Evolutionary conservation across 2,113 vertebrate genomes (phyloP), one percentile per base, ranked within the genome.

Genomic region (Helogale parvula): DNA sequence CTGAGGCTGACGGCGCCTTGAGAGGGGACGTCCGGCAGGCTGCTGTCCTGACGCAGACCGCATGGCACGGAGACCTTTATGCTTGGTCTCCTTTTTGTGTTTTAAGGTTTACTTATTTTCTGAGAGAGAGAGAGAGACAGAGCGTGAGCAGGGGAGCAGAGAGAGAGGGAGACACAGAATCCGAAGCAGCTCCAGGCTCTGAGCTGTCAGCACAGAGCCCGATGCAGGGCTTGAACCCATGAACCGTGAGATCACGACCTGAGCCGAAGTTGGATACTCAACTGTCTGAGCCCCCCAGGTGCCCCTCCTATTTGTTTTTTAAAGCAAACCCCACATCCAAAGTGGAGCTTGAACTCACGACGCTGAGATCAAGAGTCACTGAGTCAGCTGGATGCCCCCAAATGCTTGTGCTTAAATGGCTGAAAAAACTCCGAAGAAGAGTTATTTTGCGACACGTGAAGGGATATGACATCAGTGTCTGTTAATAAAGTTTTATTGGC

Each of bases 1-100:
- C 16, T 31, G n/a, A 29, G 27, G 41, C 2, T 1, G 10, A 12
- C 23, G 4, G 27, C 33, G 1, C 38, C 21, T 23, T 16, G 4
- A 38, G 60, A 25, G 13, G 50, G 29, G 3, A 0, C 2, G 38
- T 29, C 33, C 41, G 38, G 81, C 80, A 29, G 0, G 13, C 41
- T 1, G 0, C 57, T 4, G 0, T 47, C 63, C 63, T 47, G 7
- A 21, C 21, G n/a, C 3, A 60, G 16, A 0, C 57, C 1, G 25
- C 33, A 2, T 17, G 12, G 10, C 2, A 17, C 54, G 16, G 9
- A 63, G 16, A 65, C 72, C 7, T 45, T 29, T 27, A 29, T 9
- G 41, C 25, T 25, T 41, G 7, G 54, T 57, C 7, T 45, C 14
- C 12, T 14, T 66, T 50, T 50, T 50, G 47, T 29, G 12, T 31